Evolutionary conservation across 2,888 invertebrate genomes (phyloP), one percentile per base, ranked within the genome.

Genomic region (Phortica okadai): DNA sequence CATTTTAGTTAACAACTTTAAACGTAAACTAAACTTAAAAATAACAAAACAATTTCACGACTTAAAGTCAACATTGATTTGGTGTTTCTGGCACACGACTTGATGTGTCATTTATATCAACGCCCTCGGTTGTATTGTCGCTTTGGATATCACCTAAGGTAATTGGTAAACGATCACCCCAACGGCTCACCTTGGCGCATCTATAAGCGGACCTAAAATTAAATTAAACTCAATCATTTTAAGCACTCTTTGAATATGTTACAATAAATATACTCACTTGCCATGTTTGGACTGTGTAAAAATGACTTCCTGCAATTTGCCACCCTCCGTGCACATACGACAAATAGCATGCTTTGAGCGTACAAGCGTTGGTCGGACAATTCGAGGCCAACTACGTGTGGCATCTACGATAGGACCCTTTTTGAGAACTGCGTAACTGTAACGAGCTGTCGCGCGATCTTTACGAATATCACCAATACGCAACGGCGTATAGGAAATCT

Each of bases 101-200:
- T 8, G 50, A 25, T 54, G 54, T 33, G 14, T 10, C 56, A 50
- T 69, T 45, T 44, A 1, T 8, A 21, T 50, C 11, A 11, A 54
- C 5, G 4, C n/a, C 76, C 25, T 16, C 76, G 45, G 16, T 79
- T 78, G 6, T 62, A 10, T 73, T 79, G 81, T 50, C 42, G 21
- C 21, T 44, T 44, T 73, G 11, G 81, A 78, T 54, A 44, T 84
- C 82, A n/a, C 90, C 90, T 76, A 93, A 81, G 86, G 93, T 92
- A 42, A 95, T 92, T 41, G 97, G 97, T 79, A 97, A 91, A 59
- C 94, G 91, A 91, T 97, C 97, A 5, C 97, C 97, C 96, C 96
- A 97, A 82, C 93, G 93, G 82, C 95, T 94, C 1, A 93, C 92
- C 85, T 94, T 93, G 0, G 96, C 96, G 92, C 96, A 96, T 82